Evolutionary conservation across 1,140 invertebrate genomes (phyloP).

Genomic region (Oncopodura yosiiana): DNA sequence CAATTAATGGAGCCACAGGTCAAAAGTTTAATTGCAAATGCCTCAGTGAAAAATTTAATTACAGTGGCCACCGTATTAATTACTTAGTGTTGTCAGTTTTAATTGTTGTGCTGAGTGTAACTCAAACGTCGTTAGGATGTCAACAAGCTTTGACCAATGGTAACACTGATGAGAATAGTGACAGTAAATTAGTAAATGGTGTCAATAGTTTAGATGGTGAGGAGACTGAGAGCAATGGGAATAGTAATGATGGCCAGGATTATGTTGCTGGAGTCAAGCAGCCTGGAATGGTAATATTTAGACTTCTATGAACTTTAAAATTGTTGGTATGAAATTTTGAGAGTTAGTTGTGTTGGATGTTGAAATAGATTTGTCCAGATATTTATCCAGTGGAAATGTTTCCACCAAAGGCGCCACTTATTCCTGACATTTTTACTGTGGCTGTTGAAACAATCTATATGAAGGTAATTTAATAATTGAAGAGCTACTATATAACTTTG

Average conservation of each 20-base stretch:
- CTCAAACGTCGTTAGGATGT: too few relatives aligned
- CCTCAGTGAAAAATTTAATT: too few relatives aligned
- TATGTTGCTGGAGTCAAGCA: constrained; percentile 73
- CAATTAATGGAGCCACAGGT: too few relatives aligned
- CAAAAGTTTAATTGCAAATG: too few relatives aligned
- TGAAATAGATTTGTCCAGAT: constrained; percentile 27
- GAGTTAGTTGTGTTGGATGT: neutral
- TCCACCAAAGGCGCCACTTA: constrained; percentile 33
- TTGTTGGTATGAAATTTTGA: neutral
- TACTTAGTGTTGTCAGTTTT: too few relatives aligned
- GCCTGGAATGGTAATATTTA: constrained; percentile 45
- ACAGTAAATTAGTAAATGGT: too few relatives aligned
- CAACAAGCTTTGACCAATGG: too few relatives aligned
- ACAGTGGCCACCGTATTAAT: too few relatives aligned
- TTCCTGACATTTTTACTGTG: constrained; percentile 33
- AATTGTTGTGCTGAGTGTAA: too few relatives aligned
- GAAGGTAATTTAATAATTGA: constrained; percentile 21
- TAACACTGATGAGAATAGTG: too few relatives aligned
- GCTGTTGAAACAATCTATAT: constrained; percentile 32
- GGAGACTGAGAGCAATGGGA: too few relatives aligned
- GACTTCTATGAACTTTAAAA: neutral
- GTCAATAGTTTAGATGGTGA: too few relatives aligned
- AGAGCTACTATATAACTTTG: neutral
- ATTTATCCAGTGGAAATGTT: constrained; percentile 31
- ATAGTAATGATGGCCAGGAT: constrained; percentile 81